Percentiles rank a stretch among this genome's conserved stretches.
These are phyloP conservation scores for Clunio marinus DNA, from an alignment of 2,888 invertebrate species.

Conservation along the genomic window DNA sequence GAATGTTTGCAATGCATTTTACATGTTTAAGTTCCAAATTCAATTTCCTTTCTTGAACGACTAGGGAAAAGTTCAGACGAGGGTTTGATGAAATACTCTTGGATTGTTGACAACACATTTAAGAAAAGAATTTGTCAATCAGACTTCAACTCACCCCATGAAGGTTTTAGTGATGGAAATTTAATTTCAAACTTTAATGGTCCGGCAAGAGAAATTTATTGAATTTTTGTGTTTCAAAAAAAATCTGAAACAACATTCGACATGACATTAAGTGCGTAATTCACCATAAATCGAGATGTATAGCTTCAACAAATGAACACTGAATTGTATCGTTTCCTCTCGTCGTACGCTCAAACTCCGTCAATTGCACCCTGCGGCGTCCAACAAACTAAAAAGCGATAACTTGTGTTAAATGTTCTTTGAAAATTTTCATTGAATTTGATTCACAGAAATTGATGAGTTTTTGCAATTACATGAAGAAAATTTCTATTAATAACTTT, in stretches of 20 bases:
- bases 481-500: too few species aligned
- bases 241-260: too few species aligned
- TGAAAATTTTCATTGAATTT: too few species aligned
- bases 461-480: too few species aligned
- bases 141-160: neutral
- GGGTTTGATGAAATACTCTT: neutral
- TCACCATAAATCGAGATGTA: too few species aligned
- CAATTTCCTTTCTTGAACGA: neutral
- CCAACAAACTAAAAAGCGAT: neutral
- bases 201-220: too few species aligned
- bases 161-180: neutral
- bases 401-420: neutral
- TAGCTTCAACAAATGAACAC: neutral
- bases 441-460: too few species aligned
- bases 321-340: constrained; percentile 10
- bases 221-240: too few species aligned
- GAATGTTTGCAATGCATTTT: neutral
- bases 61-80: neutral
- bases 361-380: neutral
- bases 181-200: neutral
- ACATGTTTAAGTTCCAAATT: neutral
- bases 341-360: neutral
- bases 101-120: neutral
- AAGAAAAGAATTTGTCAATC: neutral
- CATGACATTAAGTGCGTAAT: too few species aligned